Conservation (phyloP, 2,113 vertebrate genomes). For the Salminus brasiliensis region DNA sequence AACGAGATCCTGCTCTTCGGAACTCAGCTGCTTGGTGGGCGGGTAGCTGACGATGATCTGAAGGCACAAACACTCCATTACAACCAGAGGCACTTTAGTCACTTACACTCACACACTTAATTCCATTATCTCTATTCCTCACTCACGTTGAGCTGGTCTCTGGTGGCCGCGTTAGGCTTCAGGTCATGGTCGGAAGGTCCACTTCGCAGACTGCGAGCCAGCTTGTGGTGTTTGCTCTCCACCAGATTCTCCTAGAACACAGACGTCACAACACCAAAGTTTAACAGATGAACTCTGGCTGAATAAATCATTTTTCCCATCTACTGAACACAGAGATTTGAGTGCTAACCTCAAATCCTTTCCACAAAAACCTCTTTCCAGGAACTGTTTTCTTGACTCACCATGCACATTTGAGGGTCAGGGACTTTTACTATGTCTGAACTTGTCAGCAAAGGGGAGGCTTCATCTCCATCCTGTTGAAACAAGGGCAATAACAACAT, state of each 20-base stretch:
- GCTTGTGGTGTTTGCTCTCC: constrained; percentile 98
- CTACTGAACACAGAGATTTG: too few species aligned
- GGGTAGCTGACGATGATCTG: constrained; percentile 98
- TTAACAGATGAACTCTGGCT: not conserved
- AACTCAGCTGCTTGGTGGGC: constrained; percentile 94
- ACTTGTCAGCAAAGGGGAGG: constrained; percentile 84
- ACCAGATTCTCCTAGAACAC: constrained; percentile 91
- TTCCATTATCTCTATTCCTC: not conserved
- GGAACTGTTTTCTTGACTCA: constrained; percentile 67
- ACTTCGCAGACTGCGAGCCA: constrained; percentile 95
- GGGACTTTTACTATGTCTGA: constrained; percentile 97
- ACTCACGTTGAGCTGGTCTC: constrained; percentile 91
- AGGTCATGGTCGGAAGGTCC: constrained; percentile 97
- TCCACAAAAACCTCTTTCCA: not conserved
- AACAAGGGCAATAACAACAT: not conserved
- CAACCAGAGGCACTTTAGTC: not conserved
- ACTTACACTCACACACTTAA: not conserved
- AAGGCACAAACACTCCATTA: constrained; percentile 30
- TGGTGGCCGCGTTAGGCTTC: constrained; percentile 95
- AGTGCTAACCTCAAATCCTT: not conserved
- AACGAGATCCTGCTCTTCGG: constrained; percentile 96
- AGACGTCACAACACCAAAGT: not conserved
- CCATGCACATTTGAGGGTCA: constrained; percentile 99
- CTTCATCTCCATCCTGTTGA: constrained; percentile 90
- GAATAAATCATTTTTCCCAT: not conserved